Evolutionary conservation across 2,888 invertebrate species (phyloP).

Genomic region (Microplitis manilae): DNA sequence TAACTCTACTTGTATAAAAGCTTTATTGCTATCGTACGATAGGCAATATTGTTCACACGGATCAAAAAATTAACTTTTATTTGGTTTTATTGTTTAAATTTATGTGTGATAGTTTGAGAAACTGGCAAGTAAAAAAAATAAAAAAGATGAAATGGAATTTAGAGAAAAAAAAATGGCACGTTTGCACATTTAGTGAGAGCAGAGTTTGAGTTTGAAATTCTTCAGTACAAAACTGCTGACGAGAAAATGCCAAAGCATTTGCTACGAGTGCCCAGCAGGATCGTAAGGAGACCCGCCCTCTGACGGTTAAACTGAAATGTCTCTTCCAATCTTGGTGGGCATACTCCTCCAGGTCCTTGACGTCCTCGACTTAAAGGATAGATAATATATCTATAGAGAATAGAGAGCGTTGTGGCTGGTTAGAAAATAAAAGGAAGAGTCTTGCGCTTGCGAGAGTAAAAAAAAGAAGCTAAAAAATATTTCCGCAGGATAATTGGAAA

Average conservation of each 20-base stretch:
- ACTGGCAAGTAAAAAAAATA: neutral
- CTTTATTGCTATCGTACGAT: neutral
- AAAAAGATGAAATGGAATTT: conserved; percentile 2
- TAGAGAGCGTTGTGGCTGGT: neutral
- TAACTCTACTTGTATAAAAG: neutral
- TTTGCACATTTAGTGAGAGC: conserved; percentile 12
- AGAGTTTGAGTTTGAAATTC: conserved; percentile 31
- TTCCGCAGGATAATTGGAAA: conserved; percentile 37
- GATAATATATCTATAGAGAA: neutral
- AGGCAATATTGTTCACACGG: neutral
- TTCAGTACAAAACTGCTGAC: conserved; percentile 35
- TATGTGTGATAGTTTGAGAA: too few species aligned
- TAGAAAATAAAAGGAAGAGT: neutral
- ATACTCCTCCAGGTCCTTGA: neutral
- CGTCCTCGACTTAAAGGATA: too few species aligned
- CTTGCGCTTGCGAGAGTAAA: neutral
- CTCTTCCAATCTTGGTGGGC: conserved; percentile 13
- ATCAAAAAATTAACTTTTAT: too few species aligned
- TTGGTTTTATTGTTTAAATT: too few species aligned
- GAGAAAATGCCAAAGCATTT: conserved; percentile 33
- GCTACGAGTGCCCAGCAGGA: conserved; percentile 30
- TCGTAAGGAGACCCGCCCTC: conserved; percentile 31
- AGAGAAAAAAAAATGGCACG: conserved; percentile 8
- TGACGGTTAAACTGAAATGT: conserved; percentile 30
- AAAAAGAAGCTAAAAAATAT: conserved; percentile 13